These are phyloP conservation scores for Dicaeum eximium DNA, from an alignment of 2,113 vertebrate genomes.

Conservation along the genomic window DNA sequence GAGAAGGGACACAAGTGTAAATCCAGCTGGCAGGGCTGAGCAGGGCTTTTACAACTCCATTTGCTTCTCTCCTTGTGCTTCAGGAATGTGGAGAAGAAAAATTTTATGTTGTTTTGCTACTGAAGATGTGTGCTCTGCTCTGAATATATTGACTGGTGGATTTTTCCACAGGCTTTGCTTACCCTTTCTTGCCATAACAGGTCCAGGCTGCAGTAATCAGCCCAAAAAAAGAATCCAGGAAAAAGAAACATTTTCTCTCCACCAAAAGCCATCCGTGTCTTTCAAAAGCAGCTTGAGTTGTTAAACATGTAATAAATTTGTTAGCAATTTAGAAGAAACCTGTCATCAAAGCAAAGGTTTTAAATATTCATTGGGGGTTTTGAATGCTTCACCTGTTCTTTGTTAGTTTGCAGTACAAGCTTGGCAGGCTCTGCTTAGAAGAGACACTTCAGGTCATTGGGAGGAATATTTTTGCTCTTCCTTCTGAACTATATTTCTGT, in stretches of 20 bases:
- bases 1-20: background rate
- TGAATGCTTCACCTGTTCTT: background rate
- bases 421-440: background rate
- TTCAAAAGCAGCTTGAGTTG: background rate
- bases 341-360: background rate
- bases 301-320: background rate
- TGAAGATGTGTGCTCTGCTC: accelerated
- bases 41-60: background rate
- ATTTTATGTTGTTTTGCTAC: background rate
- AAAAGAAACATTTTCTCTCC: accelerated
- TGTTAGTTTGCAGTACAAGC: background rate
- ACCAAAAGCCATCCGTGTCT: accelerated
- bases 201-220: background rate
- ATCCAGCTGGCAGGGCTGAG: background rate
- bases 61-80: background rate
- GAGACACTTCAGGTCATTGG: background rate
- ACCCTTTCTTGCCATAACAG: background rate
- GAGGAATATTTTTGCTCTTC: background rate
- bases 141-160: accelerated
- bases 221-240: background rate
- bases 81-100: background rate
- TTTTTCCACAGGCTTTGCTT: background rate
- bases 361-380: background rate
- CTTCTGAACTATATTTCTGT: background rate
- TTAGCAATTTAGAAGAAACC: background rate